Base-by-base conservation (phyloP, 2,888 invertebrate species). In the Halictus ligatus region DNA sequence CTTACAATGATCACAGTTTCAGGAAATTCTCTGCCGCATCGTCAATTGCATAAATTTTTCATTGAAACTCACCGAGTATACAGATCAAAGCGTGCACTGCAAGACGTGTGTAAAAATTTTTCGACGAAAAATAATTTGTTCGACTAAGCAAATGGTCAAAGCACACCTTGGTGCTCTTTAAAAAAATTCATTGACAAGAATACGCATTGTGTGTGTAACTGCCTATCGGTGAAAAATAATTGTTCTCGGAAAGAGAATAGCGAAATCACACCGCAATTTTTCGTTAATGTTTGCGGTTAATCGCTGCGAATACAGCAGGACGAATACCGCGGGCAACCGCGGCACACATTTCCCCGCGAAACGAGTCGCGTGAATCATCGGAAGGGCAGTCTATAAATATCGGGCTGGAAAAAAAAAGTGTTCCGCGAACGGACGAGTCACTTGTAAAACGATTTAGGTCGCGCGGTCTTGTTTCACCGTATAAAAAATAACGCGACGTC, bases 391-490 rank as follows among this genome's bases (percentile, higher is more conserved):
- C 46, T 58, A n/a, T 10, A 54, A 73, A 73, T 50, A 78, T 15
- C n/a, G 18, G 8, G 29, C 12, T 6, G 46, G 60, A 35, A 2
- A 71, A 5, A 5, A 5, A 71, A 43, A 71, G 69, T 71, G 73
- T 69, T 81, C 40, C 46, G 25, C 18, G 78, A 64, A 25, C 7
- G 69, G 75, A 43, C 71, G 75, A 78, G 75, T 80, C 78, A 69
- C 69, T 77, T 35, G 48, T 8, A 29, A 29, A 69, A 40, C 76
- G 74, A 83, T 80, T 83, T 73, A 60, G 83, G 72, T 79, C 85
- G 75, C 12, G 35, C 25, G 58, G 71, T 67, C 10, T 43, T 29
- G 72, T 76, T 78, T 58, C 58, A 48, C 72, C 64, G 50, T 40
- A 29, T 25, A 50, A 84, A 58, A 48, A 67, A 73, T 74, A 60